Base-by-base conservation (phyloP, 2,113 vertebrate species). In the Hyaena hyaena region DNA sequence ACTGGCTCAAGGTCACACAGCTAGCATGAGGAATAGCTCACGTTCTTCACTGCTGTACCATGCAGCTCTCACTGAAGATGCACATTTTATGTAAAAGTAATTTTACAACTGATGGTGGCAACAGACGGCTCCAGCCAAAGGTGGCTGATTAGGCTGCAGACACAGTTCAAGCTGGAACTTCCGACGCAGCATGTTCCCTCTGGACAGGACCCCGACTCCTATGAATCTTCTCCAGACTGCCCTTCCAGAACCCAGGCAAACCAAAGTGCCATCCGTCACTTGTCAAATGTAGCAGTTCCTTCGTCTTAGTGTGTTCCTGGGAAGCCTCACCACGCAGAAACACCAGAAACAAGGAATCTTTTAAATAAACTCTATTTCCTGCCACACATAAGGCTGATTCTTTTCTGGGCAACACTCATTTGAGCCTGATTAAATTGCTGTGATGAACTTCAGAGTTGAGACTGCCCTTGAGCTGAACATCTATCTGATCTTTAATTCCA, bases 381-480 rank as follows among this genome's bases (percentile, higher is more conserved):
- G 96, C 95, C 95, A 95, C 91, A 92, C 43, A 92, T 28, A 93
- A 63, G 94, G 92, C 96, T 85, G 96, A 96, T 89, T 97, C 89
- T 96, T 97, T 98, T 97, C 96, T 97, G 69, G 88, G 87, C 90
- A 93, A 94, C 45, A 97, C 96, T 98, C 96, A 92, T 97, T 98
- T 95, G 89, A 97, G 97, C 91, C 98, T 99, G 98, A 99, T 98
- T 98, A 98, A 98, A 98, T 95, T 96, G 97, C 98, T 98, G 98
- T 98, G 98, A 99, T 99, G 98, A 98, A 99, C 99, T 98, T 98
- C 98, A 98, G 98, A 98, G 98, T 96, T 98, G 97, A 98, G 98
- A 85, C 97, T 98, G 98, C 98, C 98, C 98, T 98, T 98, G 98
- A 98, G 98, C 98, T 21, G 97, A 97, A 92, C 98, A 98, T 98